Evolutionary conservation across 2,113 vertebrate genomes (phyloP).

Genomic region (Ptilorrhoa leucosticta): DNA sequence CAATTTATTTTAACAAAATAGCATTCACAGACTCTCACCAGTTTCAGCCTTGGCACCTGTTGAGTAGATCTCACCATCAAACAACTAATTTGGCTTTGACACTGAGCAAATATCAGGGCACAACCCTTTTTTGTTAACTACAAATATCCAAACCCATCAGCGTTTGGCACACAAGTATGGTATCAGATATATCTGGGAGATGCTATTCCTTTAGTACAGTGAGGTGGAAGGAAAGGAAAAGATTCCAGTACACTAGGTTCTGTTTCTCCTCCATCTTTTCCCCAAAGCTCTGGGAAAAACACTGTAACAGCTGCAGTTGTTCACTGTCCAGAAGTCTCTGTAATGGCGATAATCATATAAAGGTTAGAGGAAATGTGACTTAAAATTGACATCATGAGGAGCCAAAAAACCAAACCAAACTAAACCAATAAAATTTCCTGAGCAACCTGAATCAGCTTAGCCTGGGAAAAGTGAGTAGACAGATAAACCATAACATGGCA

Average conservation of each 20-base stretch:
- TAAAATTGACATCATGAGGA: not conserved
- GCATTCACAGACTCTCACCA: not conserved
- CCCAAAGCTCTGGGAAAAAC: not conserved
- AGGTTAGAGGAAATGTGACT: not conserved
- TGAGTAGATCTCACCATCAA: not conserved
- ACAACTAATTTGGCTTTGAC: not conserved
- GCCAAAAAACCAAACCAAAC: not conserved
- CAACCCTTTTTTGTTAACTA: not conserved
- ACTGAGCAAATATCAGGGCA: not conserved
- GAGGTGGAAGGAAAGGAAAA: not conserved
- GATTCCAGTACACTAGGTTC: not conserved
- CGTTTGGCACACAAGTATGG: fast-evolving
- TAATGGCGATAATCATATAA: not conserved
- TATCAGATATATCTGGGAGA: not conserved
- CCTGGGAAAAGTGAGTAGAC: not conserved
- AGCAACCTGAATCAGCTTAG: not conserved
- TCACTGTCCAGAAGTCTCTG: not conserved
- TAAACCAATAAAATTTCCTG: not conserved
- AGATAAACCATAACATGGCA: not conserved
- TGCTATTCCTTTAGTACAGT: not conserved
- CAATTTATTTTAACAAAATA: not conserved
- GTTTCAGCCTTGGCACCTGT: not conserved
- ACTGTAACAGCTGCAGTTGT: not conserved
- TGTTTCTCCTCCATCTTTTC: not conserved
- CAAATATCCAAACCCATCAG: not conserved